Evolutionary conservation across 2,113 vertebrate species (phyloP).

Genomic region (Anhinga anhinga): DNA sequence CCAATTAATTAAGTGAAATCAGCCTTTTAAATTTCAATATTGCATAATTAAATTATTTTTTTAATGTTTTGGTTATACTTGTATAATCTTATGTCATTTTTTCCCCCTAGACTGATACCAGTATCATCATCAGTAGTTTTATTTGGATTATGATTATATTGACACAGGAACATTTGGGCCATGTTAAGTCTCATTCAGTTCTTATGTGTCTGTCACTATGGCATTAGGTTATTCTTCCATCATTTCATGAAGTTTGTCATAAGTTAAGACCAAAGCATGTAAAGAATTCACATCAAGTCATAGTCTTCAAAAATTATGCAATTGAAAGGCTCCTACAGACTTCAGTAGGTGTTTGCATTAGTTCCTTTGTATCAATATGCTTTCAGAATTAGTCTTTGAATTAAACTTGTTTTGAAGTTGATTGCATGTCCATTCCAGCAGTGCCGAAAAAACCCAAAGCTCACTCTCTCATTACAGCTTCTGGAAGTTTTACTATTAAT

Average conservation of each 20-base stretch:
- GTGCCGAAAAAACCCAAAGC: background rate
- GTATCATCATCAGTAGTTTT: background rate
- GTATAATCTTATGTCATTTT: background rate
- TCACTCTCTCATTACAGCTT: background rate
- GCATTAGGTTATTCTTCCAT: background rate
- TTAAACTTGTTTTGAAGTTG: slow-evolving; percentile 17
- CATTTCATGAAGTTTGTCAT: background rate
- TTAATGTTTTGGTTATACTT: background rate
- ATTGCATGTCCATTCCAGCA: background rate
- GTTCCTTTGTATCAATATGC: background rate
- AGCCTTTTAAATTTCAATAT: background rate
- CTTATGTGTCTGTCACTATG: background rate
- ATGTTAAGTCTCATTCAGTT: background rate
- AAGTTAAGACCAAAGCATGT: background rate
- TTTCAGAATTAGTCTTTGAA: slow-evolving; percentile 32
- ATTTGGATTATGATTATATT: background rate
- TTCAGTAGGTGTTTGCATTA: background rate
- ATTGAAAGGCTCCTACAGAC: background rate
- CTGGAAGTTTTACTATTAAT: background rate
- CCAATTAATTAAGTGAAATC: background rate
- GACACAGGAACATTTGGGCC: background rate
- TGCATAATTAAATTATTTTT: background rate
- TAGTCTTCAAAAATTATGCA: background rate
- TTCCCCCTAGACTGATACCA: background rate
- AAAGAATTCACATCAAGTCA: background rate